Conservation (phyloP, 37 sponge, comb jelly and placozoan genomes). For the Aphrocallistes beatrix region DNA sequence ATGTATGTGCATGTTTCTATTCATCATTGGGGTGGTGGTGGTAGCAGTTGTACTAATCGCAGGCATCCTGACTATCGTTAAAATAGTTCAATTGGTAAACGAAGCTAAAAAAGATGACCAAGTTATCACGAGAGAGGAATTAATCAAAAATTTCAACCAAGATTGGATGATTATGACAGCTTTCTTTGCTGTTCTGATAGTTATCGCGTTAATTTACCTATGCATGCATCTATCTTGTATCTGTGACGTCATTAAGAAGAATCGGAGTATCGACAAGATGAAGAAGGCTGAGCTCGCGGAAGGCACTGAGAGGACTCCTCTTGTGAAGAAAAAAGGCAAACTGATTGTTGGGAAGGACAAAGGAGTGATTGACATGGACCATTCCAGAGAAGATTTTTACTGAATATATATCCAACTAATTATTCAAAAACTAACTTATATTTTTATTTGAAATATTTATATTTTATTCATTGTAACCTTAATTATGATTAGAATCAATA, state of each 20-base stretch:
- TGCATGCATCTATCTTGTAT: neutral
- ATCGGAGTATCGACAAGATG: neutral
- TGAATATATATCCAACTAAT: neutral
- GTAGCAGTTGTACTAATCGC: neutral
- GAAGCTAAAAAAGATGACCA: neutral
- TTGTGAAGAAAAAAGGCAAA: neutral
- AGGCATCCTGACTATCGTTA: neutral
- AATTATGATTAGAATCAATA: neutral
- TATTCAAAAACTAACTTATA: too few relatives aligned
- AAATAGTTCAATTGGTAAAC: neutral
- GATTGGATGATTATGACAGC: neutral
- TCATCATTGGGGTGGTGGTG: neutral
- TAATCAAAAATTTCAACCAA: neutral
- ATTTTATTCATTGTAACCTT: neutral
- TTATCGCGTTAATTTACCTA: neutral
- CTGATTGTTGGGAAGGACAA: neutral
- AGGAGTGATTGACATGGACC: constrained; percentile 16
- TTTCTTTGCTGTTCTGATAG: neutral
- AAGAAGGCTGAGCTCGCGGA: neutral
- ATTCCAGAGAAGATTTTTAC: neutral
- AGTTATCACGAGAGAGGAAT: neutral
- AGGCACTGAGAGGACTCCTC: neutral
- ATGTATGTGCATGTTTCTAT: neutral
- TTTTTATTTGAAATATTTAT: neutral
- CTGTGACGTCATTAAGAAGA: neutral